Evolutionary conservation across 2,888 invertebrate species (phyloP).

Genomic region (Folsomia candida): DNA sequence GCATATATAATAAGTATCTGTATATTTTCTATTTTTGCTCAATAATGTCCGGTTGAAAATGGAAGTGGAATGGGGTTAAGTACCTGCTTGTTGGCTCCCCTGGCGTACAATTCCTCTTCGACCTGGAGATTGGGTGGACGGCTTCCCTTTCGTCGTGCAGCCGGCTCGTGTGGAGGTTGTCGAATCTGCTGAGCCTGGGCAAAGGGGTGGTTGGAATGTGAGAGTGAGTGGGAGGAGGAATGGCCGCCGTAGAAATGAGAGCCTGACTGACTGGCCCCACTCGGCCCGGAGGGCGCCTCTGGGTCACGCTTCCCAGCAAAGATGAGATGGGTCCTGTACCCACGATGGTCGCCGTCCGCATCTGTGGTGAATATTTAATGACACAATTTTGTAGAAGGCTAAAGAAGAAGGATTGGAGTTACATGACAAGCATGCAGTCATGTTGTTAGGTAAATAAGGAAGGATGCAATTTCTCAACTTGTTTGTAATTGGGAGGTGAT

Average conservation of each 20-base stretch:
- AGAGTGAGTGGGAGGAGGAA: constrained; percentile 41
- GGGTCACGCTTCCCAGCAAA: constrained; percentile 50
- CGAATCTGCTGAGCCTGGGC: constrained; percentile 44
- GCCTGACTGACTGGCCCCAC: constrained; percentile 38
- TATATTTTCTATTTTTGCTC: no score
- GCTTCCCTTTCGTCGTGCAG: constrained; percentile 35
- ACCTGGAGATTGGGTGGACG: constrained; percentile 28
- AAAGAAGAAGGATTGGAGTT: no score
- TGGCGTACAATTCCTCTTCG: constrained; percentile 26
- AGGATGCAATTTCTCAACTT: no score
- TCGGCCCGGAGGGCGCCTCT: constrained; percentile 43
- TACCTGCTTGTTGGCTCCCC: not conserved
- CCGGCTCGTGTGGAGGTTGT: constrained; percentile 18
- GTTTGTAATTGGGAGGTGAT: no score
- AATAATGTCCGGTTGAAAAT: no score
- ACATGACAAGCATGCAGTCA: no score
- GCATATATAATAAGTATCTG: no score
- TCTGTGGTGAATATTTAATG: no score
- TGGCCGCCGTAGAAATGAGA: constrained; percentile 43
- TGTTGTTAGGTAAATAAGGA: no score
- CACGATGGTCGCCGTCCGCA: constrained; percentile 45
- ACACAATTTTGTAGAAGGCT: no score
- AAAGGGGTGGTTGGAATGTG: constrained; percentile 51
- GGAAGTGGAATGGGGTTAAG: no score
- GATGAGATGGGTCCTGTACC: constrained; percentile 49